Evolutionary conservation across 2,797 vertebrate species (phyloP), one percentile per base, ranked within the genome.

Genomic region (Dromococcyx pavoninus): DNA sequence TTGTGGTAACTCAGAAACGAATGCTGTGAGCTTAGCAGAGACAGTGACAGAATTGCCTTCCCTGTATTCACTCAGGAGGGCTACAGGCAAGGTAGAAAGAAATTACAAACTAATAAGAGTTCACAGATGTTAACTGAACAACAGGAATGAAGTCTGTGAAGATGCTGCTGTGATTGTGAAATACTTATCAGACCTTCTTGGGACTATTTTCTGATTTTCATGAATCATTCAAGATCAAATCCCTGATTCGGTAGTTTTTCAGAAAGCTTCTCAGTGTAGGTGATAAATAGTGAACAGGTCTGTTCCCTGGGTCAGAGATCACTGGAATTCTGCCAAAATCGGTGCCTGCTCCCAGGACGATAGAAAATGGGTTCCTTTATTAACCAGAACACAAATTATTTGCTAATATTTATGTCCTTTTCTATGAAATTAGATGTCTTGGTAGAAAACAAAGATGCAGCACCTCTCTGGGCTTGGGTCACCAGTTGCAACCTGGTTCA

Each of bases 1-100:
- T 94, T 94, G 94, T 86, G 79, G 74, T 60, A 93, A 92, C 91
- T 92, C 77, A 32, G 88, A 91, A 95, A 70, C 0, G 23, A 84
- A 83, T 50, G 51, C 25, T 66, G 74, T 30, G 58, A 95, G 86
- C 69, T 95, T 92, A 92, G 80, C 3, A 60, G 73, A 90, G 74
- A 82, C 58, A 92, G 53, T 39, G 86, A 91, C 92, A 94, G 92
- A 88, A 93, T 50, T 92, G 88, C 91, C 62, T 62, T 53, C 44
- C 83, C 67, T 84, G 70, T 67, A 53, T 80, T 90, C 75, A 76
- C 72, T 50, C 60, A 61, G 67, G 73, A 62, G 1, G 1, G 88
- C 61, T 88, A 57, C 5, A 27, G 71, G 71, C 39, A 90, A 86
- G 58, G 51, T 39, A 83, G 88, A 67, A 82, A 75, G 78, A 91